Percentiles rank a stretch among this genome's conserved stretches.
These are phyloP conservation scores for Garrulus glandarius DNA, from an alignment of 2,797 vertebrate species.

Conservation along the genomic window DNA sequence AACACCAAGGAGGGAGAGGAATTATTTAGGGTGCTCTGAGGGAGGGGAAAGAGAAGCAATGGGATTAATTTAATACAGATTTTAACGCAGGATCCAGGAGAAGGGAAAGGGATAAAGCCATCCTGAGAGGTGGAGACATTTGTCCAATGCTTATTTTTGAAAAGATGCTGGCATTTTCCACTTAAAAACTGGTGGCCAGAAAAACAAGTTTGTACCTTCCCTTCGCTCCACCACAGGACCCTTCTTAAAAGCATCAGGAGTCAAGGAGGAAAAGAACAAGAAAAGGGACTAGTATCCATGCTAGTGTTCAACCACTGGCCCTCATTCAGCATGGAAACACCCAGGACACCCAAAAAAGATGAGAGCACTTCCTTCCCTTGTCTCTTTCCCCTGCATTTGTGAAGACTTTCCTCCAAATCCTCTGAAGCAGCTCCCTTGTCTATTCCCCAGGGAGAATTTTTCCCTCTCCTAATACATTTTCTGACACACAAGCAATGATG, in stretches of 20 bases:
- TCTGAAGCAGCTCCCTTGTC: background rate
- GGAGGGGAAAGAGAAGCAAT: background rate
- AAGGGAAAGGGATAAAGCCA: background rate
- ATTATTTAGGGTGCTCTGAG: conserved; percentile 37
- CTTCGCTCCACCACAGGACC: background rate
- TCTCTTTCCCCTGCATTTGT: background rate
- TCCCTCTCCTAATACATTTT: background rate
- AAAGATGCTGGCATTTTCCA: background rate
- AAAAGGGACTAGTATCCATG: background rate
- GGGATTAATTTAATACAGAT: background rate
- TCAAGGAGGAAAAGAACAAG: background rate
- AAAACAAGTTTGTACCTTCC: background rate
- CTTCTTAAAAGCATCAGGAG: background rate
- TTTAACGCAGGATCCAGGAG: background rate
- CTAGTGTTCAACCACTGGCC: background rate
- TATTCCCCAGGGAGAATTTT: background rate
- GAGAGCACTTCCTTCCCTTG: background rate
- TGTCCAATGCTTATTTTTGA: background rate
- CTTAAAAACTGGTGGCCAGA: background rate
- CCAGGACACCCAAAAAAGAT: background rate
- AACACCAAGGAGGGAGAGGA: conserved; percentile 37
- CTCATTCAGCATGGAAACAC: background rate
- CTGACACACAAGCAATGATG: conserved; percentile 10
- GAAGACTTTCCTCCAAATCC: background rate
- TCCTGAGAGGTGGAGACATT: background rate